Base-by-base conservation (phyloP, 2,888 invertebrate species). In the Blomia tropicalis region DNA sequence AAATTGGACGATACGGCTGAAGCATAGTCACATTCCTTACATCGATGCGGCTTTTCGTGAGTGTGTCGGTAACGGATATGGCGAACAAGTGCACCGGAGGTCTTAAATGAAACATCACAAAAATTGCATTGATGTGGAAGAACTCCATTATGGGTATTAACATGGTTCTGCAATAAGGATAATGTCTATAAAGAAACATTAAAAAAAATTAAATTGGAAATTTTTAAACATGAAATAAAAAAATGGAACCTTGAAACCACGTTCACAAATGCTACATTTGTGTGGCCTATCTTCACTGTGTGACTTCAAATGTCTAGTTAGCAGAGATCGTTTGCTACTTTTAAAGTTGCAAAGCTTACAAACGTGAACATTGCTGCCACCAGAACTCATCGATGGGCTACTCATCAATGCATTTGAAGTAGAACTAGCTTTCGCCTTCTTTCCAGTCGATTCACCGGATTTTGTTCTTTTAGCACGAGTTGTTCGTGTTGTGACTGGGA, bases 1-100 rank as follows among this genome's bases (percentile, higher is more conserved):
- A 96, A 77, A 77, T 96, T 96, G 64, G 91, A 91, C 67, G 93
- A 76, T 74, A 96, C 95, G 0, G 96, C 95, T 66, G 90, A 91
- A 0, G 92, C 89, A 75, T 96, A 96, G 75, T 92, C 91, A 75
- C 91, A 91, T 72, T 93, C 90, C 0, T 84, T 82, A 74, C 96
- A 96, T 73, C 89, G 90, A 76, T 96, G 95, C 0, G 95, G 95
- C 74, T 93, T 95, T 76, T 95, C 93, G 74, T 90, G 89, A 0
- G 95, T 95, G 73, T 96, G 96, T 69, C 86, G 82, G 74, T 92
- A 92, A 2, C 93, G 82, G 0, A 92, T 87, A 72, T 96, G 95
- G n/a, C 95, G 81, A 1, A 93, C 88, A 47, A 78, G 70, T 68
- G 73, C 72, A 11, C 72, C 72, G 63, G 69, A 68, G 0, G 90